Conservation (phyloP, 2,888 invertebrate genomes). For the Tiliacea citrago region DNA sequence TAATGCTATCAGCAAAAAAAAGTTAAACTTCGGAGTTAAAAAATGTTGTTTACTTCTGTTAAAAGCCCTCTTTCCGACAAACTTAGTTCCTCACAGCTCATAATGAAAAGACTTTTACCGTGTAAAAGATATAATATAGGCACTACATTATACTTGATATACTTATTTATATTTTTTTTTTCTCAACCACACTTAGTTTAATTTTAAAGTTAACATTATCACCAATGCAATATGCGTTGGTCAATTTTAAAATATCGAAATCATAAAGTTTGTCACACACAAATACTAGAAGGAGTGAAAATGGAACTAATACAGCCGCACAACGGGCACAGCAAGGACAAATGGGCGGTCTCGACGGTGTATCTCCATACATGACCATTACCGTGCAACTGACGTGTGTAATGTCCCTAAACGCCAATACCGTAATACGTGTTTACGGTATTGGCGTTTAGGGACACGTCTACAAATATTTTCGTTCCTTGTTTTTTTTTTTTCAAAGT, state of each 20-base stretch:
- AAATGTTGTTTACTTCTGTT: conserved; percentile 62
- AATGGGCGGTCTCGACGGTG: conserved; percentile 55
- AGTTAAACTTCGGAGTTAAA: conserved; percentile 57
- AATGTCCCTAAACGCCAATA: conserved; percentile 65
- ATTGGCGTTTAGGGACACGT: too few relatives aligned
- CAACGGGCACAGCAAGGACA: conserved; percentile 22
- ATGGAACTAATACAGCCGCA: conserved; percentile 25
- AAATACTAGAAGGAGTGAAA: conserved; percentile 16
- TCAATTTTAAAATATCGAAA: conserved; percentile 13
- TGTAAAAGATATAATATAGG: conserved; percentile 17
- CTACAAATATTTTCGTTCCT: conserved; percentile 36
- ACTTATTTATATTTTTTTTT: neutral
- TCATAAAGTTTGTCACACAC: neutral
- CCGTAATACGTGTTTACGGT: too few relatives aligned
- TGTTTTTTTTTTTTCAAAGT: conserved; percentile 42
- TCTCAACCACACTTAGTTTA: neutral
- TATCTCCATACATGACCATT: conserved; percentile 62
- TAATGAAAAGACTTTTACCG: conserved; percentile 44
- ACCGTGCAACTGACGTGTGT: conserved; percentile 64
- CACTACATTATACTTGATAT: neutral
- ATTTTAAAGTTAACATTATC: neutral
- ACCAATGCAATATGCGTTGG: neutral
- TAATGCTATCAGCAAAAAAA: conserved; percentile 68
- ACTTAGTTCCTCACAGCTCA: conserved; percentile 33
- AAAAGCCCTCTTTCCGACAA: conserved; percentile 32